Percentiles rank a stretch among this genome's conserved stretches.
Conservation (phyloP, 2,797 vertebrate species). For the Alauda arvensis region DNA sequence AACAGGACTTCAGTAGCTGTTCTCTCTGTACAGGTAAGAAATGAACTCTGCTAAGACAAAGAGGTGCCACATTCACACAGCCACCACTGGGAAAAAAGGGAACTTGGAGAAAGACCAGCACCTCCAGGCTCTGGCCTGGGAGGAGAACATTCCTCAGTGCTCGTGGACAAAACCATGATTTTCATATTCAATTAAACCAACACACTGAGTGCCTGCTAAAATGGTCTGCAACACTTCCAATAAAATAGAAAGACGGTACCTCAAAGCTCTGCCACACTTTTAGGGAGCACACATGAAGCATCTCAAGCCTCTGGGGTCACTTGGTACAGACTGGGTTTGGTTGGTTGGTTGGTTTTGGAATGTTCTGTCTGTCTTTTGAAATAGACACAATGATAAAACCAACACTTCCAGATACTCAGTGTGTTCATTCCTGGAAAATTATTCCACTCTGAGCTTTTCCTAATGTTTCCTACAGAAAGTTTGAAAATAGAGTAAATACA, state of each 20-base stretch:
- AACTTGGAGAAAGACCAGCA: neutral
- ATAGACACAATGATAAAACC: neutral
- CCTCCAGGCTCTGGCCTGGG: neutral
- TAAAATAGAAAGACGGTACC: neutral
- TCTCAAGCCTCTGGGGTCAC: accelerated
- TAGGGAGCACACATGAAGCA: neutral
- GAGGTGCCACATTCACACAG: neutral
- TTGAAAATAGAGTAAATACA: neutral
- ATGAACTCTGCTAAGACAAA: neutral
- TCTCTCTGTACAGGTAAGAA: neutral
- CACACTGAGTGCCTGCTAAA: neutral
- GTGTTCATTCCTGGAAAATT: neutral
- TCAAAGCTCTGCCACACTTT: neutral
- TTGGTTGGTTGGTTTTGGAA: neutral
- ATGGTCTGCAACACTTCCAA: neutral
- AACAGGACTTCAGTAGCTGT: neutral
- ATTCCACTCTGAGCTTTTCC: neutral
- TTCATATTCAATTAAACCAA: neutral
- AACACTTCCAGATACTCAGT: neutral
- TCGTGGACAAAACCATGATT: neutral
- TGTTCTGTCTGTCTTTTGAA: neutral
- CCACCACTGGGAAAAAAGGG: accelerated
- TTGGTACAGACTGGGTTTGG: accelerated
- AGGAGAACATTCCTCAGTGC: neutral
- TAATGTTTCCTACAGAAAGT: neutral